phyloP scores from a whole-genome alignment of 2,888 invertebrate genomes.

The Dicroscelio sp. region DNA sequence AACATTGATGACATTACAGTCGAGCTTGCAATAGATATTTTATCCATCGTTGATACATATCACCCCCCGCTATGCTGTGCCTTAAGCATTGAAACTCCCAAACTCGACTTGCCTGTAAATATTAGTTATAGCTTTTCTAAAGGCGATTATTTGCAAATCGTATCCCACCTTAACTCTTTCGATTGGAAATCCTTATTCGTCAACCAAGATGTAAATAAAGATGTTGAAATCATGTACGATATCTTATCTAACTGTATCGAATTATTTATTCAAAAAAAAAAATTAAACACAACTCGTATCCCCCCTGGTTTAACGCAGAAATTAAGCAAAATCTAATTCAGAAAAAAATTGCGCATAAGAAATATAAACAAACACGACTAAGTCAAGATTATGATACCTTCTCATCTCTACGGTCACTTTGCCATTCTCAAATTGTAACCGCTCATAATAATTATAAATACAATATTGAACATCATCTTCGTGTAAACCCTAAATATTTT shows the following conservation, averaged over 20 bases:
- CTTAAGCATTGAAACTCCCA: no score
- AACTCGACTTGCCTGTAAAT: no score
- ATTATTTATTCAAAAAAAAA: not conserved
- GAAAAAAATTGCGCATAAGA: slow-evolving; percentile 12
- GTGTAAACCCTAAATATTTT: not conserved
- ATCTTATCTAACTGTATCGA: slow-evolving; percentile 1
- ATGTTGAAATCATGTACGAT: not conserved
- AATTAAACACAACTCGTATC: no score
- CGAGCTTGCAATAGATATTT: not conserved
- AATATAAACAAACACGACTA: not conserved
- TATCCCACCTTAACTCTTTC: not conserved
- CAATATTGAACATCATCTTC: not conserved
- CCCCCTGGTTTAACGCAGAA: slow-evolving; percentile 4
- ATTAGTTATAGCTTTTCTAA: not conserved
- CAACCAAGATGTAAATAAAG: not conserved
- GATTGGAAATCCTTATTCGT: not conserved
- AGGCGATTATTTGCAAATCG: not conserved
- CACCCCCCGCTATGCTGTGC: not conserved
- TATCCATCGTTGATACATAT: not conserved
- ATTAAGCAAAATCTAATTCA: not conserved
- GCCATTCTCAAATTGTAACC: not conserved
- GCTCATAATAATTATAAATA: not conserved
- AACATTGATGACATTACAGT: not conserved
- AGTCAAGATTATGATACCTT: not conserved
- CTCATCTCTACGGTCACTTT: not conserved